phyloP scores from a whole-genome alignment of 2,888 invertebrate species.

The Tortricodes alternella region DNA sequence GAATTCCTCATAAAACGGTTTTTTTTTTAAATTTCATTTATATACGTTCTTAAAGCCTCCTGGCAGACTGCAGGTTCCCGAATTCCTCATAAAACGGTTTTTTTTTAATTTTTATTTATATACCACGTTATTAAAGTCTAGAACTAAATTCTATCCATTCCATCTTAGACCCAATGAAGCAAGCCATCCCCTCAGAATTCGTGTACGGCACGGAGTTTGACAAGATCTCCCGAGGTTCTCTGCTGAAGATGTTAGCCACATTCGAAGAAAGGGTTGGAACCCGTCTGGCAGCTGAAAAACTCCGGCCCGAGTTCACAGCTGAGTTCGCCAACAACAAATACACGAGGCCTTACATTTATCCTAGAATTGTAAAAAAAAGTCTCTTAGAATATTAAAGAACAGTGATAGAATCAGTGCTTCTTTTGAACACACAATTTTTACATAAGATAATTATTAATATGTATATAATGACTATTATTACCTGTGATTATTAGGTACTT shows the following conservation, averaged over 20 bases:
- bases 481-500: too few relatives aligned
- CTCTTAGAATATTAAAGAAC: not conserved
- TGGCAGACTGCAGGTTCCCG: too few relatives aligned
- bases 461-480: too few relatives aligned
- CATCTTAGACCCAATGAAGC: not conserved
- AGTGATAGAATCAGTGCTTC: not conserved
- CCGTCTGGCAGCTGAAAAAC: constrained; percentile 32
- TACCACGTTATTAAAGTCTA: too few relatives aligned
- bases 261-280: constrained; percentile 52
- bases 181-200: not conserved
- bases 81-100: too few relatives aligned
- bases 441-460: too few relatives aligned
- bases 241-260: constrained; percentile 55
- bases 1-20: too few relatives aligned
- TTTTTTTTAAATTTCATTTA: too few relatives aligned
- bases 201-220: constrained; percentile 52
- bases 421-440: not conserved
- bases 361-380: constrained; percentile 36
- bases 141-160: too few relatives aligned
- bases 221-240: constrained; percentile 47
- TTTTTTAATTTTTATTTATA: too few relatives aligned
- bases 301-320: constrained; percentile 52
- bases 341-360: constrained; percentile 58
- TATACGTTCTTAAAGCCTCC: too few relatives aligned
- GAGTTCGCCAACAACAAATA: constrained; percentile 60